Conservation (phyloP, 2,888 invertebrate species). For the Nomada goodeniana region DNA sequence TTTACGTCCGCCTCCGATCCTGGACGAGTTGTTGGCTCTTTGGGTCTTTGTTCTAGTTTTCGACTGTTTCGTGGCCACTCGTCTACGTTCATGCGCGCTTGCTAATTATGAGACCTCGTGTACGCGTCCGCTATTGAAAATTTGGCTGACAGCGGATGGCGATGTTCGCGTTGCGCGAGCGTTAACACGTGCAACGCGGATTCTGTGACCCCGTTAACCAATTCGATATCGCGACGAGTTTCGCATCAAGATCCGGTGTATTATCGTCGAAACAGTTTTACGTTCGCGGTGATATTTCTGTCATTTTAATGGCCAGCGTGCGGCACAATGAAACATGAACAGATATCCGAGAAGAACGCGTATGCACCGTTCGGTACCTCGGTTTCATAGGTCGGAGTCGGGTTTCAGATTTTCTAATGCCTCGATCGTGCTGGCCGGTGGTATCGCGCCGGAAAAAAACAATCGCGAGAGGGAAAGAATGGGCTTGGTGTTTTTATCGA, state of each 20-base stretch:
- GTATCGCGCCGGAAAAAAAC: background rate
- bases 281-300: background rate
- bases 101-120: conserved; percentile 27
- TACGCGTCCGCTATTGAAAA: background rate
- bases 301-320: background rate
- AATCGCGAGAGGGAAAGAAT: background rate
- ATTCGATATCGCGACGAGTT: too few relatives aligned
- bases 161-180: background rate
- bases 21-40: conserved; percentile 6
- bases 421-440: background rate
- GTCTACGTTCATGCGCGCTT: conserved; percentile 37
- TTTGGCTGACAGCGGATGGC: background rate
- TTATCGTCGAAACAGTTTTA: background rate
- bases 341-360: background rate
- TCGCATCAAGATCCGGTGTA: background rate
- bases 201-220: background rate
- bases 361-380: background rate
- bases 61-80: conserved; percentile 18
- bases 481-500: conserved; percentile 40
- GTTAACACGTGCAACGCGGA: background rate
- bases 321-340: background rate
- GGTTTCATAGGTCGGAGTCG: background rate
- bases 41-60: conserved; percentile 41
- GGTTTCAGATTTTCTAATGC: background rate
- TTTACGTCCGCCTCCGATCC: conserved; percentile 22